Evolutionary conservation across 2,888 invertebrate genomes (phyloP), one percentile per base, ranked within the genome.

Genomic region (Deilephila elpenor): DNA sequence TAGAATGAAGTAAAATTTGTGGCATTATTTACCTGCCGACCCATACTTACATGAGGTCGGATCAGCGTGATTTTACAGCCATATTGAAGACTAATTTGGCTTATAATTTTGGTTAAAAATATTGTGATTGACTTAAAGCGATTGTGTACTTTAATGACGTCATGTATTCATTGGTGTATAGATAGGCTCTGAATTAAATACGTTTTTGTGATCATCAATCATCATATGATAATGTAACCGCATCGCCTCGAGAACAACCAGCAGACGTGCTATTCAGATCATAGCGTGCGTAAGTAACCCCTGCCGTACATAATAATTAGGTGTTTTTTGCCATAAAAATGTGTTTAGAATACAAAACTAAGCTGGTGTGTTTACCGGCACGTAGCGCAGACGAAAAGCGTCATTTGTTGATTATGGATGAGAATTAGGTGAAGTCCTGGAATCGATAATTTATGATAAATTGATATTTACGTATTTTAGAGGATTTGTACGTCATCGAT

Each of bases 181-280:
- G 44, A 44, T 44, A 44, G 11, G 44, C 44, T 14, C 11, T 1
- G 11, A 44, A 44, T 44, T 44, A 14, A 44, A 44, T 44, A 8
- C 11, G 44, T 44, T 11, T 44, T 44, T 14, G 44, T 14, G 44
- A 53, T 70, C 44, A 25, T 67, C 17, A 19, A 53, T 70, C 44
- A 25, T 67, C 17, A 19, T 44, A 67, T 64, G 44, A 37, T 64
- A 64, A 44, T 20, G 34, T 37, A 20, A 61, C 61, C 61, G 61
- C 64, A 64, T 37, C 25, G 1, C 14, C 37, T 37, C 44, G 44
- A 67, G 37, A 20, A 20, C 25, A 37, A 67, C 14, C 14, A 4
- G 20, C 20, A 51, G 20, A 20, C 20, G 2, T 44, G 64, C 20
- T 64, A 64, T 44, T 67, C 20, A 44, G 64, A 67, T 44, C 64